These are phyloP conservation scores for Drosophila pseudotalamancana DNA, from an alignment of 2,888 invertebrate genomes.

Conservation along the genomic window DNA sequence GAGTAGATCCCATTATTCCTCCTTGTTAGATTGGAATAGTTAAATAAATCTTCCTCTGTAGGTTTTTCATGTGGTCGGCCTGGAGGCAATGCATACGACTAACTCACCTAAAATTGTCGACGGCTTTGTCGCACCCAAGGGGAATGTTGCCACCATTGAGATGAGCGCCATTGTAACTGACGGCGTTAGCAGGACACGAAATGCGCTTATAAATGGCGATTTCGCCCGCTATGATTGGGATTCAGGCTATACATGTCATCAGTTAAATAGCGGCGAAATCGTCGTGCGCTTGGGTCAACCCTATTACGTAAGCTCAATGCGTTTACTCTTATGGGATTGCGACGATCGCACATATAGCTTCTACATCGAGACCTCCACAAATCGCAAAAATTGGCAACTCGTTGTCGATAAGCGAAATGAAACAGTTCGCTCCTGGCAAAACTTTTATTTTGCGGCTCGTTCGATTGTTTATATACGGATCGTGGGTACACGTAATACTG, in stretches of 20 bases:
- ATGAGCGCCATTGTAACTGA: conserved; percentile 97
- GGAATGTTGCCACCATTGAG: conserved; percentile 96
- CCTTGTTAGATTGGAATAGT: background rate
- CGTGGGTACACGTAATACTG: conserved; percentile 98
- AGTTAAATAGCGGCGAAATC: conserved; percentile 96
- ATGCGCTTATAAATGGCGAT: conserved; percentile 98
- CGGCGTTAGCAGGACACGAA: conserved; percentile 96
- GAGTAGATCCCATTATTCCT: too few relatives aligned
- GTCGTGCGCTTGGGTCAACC: conserved; percentile 98
- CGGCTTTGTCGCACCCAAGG: conserved; percentile 91
- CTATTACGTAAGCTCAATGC: conserved; percentile 94
- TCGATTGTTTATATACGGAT: conserved; percentile 97
- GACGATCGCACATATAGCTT: conserved; percentile 97
- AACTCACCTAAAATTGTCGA: conserved; percentile 90
- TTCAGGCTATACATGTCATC: conserved; percentile 98
- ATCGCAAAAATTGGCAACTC: conserved; percentile 96
- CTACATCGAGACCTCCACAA: conserved; percentile 96
- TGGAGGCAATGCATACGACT: conserved; percentile 94
- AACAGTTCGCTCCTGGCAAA: conserved; percentile 97
- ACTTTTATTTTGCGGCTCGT: conserved; percentile 91
- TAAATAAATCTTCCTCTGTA: conserved; percentile 12
- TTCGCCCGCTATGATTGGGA: conserved; percentile 99
- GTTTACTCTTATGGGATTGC: conserved; percentile 98
- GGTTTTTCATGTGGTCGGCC: conserved; percentile 95
- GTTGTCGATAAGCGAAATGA: conserved; percentile 95